Conservation (phyloP, 2,113 vertebrate species). For the Scopus umbretta region DNA sequence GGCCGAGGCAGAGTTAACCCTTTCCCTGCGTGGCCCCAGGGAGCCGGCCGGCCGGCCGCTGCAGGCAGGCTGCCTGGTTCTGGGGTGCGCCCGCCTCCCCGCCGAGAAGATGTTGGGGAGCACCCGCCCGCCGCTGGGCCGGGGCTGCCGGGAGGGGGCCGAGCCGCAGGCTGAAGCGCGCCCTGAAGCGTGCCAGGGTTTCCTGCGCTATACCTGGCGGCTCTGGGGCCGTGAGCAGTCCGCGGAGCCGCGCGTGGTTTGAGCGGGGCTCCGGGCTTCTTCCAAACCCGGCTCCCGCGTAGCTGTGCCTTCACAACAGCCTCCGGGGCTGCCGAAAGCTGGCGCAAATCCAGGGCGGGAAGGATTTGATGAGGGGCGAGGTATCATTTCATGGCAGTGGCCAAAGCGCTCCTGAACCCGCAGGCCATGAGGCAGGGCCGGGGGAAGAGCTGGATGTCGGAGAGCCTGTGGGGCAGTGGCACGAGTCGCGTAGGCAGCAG, state of each 20-base stretch:
- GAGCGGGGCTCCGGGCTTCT: background rate
- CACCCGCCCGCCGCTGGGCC: background rate
- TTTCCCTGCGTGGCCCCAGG: background rate
- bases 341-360: background rate
- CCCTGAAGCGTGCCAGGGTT: background rate
- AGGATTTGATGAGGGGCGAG: background rate
- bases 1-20: background rate
- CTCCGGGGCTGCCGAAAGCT: background rate
- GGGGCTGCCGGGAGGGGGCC: background rate
- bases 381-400: background rate
- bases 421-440: background rate
- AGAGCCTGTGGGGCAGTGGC: background rate
- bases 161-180: accelerated
- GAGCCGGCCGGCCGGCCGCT: accelerated
- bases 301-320: background rate
- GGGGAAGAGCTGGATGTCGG: background rate
- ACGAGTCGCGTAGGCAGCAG: background rate
- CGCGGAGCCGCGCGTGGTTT: accelerated
- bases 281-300: background rate
- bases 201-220: background rate
- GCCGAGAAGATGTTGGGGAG: background rate
- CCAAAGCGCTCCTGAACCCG: background rate
- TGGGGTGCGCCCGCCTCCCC: accelerated
- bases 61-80: background rate
- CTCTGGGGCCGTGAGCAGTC: background rate